Percentiles rank a stretch among this genome's conserved stretches.
These are phyloP conservation scores for Channallabes apus DNA, from an alignment of 2,797 vertebrate species.

Conservation along the genomic window DNA sequence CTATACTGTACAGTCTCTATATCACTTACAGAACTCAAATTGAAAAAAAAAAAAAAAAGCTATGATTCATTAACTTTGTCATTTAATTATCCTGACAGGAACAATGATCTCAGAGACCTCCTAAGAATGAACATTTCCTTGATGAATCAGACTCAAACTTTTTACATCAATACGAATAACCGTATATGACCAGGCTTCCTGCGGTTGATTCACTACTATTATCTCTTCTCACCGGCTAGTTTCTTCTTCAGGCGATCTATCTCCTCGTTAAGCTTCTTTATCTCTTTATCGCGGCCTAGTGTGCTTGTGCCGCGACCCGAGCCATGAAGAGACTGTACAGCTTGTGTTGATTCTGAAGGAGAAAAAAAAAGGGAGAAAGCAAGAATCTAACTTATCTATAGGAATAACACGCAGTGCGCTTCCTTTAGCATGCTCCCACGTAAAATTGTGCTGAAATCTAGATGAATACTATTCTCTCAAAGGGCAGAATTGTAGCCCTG, in stretches of 20 bases:
- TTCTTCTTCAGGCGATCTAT: conserved; percentile 92
- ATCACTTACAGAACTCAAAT: background rate
- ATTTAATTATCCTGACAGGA: background rate
- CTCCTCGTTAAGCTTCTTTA: conserved; percentile 93
- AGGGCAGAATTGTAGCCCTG: background rate
- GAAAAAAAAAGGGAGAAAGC: background rate
- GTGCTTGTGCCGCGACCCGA: conserved; percentile 76
- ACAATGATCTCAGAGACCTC: conserved; percentile 3
- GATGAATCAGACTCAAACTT: background rate
- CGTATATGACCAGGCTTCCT: background rate
- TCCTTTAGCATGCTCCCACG: background rate
- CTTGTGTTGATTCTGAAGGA: conserved; percentile 84
- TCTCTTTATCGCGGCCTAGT: conserved; percentile 85
- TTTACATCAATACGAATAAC: background rate
- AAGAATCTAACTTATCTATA: background rate
- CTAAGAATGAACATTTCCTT: background rate
- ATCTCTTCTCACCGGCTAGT: conserved; percentile 79
- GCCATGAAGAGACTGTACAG: conserved; percentile 80
- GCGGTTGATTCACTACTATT: background rate
- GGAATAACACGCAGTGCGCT: background rate
- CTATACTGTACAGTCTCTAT: no score
- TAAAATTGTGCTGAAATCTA: background rate
- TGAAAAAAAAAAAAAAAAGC: background rate
- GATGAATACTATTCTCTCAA: background rate
- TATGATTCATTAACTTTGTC: conserved; percentile 5